A percentile compares a stretch with the other conserved stretches of the same genome.
These are phyloP conservation scores for Strigamia transsilvanica DNA, from an alignment of 2,888 invertebrate genomes.

Conservation along the genomic window DNA sequence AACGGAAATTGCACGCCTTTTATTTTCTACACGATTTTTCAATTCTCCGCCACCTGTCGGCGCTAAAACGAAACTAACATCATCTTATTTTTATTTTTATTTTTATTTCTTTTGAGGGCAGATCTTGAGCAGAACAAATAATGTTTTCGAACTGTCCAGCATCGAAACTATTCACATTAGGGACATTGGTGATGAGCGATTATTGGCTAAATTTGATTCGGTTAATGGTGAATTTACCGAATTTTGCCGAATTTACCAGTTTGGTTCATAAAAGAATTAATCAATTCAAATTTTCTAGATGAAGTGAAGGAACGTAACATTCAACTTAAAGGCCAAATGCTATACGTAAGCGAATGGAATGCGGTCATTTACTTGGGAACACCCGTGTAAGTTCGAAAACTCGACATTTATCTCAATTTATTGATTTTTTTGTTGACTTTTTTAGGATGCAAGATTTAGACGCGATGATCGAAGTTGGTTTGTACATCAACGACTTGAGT, in stretches of 20 bases:
- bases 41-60: too few species aligned
- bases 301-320: background rate
- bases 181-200: background rate
- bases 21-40: background rate
- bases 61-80: too few species aligned
- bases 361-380: conserved; percentile 97
- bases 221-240: background rate
- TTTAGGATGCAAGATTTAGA: conserved; percentile 85
- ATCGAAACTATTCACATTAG: conserved; percentile 76
- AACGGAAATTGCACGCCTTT: background rate
- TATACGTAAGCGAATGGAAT: conserved; percentile 97
- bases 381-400: conserved; percentile 72
- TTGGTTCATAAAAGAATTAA: background rate
- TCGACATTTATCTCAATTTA: background rate
- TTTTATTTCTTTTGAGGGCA: conserved; percentile 63
- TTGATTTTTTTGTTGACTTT: conserved; percentile 15
- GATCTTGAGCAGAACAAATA: conserved; percentile 95
- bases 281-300: background rate
- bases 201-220: background rate
- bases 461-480: conserved; percentile 89
- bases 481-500: conserved; percentile 97
- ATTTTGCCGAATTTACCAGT: background rate
- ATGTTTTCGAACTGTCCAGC: conserved; percentile 93
- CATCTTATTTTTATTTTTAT: background rate
- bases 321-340: conserved; percentile 91